Base-by-base conservation (phyloP, 2,888 invertebrate genomes). In the Colletes collaris region DNA sequence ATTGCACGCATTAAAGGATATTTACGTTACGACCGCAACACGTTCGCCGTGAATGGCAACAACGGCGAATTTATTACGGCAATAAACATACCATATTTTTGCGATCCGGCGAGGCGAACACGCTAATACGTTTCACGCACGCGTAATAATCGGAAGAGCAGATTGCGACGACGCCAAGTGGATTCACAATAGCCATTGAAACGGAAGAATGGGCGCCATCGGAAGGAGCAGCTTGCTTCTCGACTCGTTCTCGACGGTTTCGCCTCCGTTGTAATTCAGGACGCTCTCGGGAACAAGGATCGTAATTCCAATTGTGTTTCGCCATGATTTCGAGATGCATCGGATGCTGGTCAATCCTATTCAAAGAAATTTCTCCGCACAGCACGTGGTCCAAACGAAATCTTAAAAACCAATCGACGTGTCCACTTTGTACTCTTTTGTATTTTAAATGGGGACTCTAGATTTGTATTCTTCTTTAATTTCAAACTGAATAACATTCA, bases 1-100 rank as follows among this genome's bases (percentile, higher is more conserved):
- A 79, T 71, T 53, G 67, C 59, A 19, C 59, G 52, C 67, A 60
- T 79, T 79, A 64, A 72, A 60, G n/a, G 58, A 67, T 76, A 77
- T 77, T 76, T 76, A 68, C 76, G 70, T 79, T 76, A 58, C 58
- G 69, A 69, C 50, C 27, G 49, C n/a, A 13, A 55, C 19, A 27
- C 27, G 59, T n/a, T 75, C 40, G 10, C 27, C 19, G 62, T 40
- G 65, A 64, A 74, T 60, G 73, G 62, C 58, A 35, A 71, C 70
- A 27, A 50, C 66, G 13, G 7, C 8, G n/a, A 71, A 76, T 76
- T 79, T 77, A 77, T 79, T 52, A 11, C 63, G 35, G 53, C 67
- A 55, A 63, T 77, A 64, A 77, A 76, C 27, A 68, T 64, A 53
- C 11, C 8, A 37, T 65, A 76, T 70, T 65, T 62, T 44, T 52